Evolutionary conservation across 2,113 vertebrate species (phyloP).

Genomic region (Axis porcinus): DNA sequence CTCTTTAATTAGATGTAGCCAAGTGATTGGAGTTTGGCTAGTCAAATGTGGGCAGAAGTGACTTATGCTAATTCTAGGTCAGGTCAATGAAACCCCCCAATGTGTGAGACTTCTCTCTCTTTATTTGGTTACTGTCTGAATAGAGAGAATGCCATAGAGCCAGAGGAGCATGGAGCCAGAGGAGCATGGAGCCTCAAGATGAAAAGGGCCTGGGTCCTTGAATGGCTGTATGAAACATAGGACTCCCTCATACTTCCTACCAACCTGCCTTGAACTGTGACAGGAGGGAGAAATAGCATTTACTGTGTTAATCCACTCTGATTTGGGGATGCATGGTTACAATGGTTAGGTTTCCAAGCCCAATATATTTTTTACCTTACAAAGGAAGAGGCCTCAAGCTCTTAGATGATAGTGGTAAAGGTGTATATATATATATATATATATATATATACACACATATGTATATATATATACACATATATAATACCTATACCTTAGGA

Average conservation of each 20-base stretch:
- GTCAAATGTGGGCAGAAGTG: not conserved
- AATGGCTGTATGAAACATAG: not conserved
- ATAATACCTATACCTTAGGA: not conserved
- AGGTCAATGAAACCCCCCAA: not conserved
- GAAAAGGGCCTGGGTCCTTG: not conserved
- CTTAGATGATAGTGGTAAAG: not conserved
- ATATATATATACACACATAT: not conserved
- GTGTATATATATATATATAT: not conserved
- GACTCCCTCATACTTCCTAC: not conserved
- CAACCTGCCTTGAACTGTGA: not conserved
- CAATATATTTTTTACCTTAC: not conserved
- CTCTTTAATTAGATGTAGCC: not conserved
- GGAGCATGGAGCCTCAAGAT: not conserved
- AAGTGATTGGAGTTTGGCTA: not conserved
- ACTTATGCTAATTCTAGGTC: not conserved
- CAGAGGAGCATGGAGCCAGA: not conserved
- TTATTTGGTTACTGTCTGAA: not conserved
- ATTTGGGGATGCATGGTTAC: not conserved
- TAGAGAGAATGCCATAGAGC: not conserved
- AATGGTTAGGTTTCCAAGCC: not conserved
- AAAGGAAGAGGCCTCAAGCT: not conserved
- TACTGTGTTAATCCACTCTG: not conserved
- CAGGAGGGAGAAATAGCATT: not conserved
- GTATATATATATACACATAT: not conserved
- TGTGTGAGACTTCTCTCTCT: not conserved